Evolutionary conservation across 2,888 invertebrate species (phyloP).

Genomic region (Geotrupes spiniger): DNA sequence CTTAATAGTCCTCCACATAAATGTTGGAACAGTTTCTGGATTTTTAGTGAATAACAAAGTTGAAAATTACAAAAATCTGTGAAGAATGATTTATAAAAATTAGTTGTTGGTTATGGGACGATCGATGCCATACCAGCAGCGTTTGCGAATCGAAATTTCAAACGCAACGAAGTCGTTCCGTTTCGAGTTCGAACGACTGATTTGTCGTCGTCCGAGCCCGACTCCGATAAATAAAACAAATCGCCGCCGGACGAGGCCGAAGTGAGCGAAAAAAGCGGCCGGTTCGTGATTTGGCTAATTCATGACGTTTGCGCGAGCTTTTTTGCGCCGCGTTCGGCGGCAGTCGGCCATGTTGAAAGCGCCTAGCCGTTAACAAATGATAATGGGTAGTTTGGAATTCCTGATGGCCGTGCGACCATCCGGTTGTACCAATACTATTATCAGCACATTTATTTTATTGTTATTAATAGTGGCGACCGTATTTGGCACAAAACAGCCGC

Average conservation of each 20-base stretch:
- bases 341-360: conserved; percentile 26
- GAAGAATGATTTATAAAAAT: too few relatives aligned
- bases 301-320: conserved; percentile 24
- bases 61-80: too few relatives aligned
- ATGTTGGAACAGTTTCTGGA: too few relatives aligned
- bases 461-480: conserved; percentile 52
- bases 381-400: conserved; percentile 50
- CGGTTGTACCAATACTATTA: conserved; percentile 50
- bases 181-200: background rate
- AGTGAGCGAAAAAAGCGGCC: conserved; percentile 23
- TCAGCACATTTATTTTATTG: conserved; percentile 53
- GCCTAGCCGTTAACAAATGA: conserved; percentile 47
- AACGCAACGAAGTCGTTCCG: background rate
- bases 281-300: conserved; percentile 36
- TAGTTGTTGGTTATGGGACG: too few relatives aligned
- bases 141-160: background rate
- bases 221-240: conserved; percentile 6
- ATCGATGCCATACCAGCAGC: too few relatives aligned
- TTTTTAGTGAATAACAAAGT: too few relatives aligned
- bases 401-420: conserved; percentile 42
- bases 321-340: conserved; percentile 20
- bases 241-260: background rate
- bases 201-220: background rate
- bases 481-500: conserved; percentile 47
- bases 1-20: too few relatives aligned